Evolutionary conservation across 2,888 invertebrate genomes (phyloP).

Genomic region (Barypeithes pellucidus): DNA sequence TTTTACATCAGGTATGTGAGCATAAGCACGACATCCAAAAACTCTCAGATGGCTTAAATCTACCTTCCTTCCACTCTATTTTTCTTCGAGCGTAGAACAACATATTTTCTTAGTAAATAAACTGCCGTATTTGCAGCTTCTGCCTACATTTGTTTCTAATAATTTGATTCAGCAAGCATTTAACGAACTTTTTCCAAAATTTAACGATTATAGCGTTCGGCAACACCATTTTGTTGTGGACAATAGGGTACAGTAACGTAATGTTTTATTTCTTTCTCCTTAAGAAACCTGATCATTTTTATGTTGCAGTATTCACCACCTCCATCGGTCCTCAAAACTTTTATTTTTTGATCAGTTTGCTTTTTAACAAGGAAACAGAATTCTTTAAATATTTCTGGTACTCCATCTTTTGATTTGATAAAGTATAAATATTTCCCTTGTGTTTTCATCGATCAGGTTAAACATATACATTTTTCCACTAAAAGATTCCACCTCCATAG

Average conservation of each 20-base stretch:
- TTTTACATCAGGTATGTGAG: slow-evolving; percentile 33
- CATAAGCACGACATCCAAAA: slow-evolving; percentile 7
- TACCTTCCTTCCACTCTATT: slow-evolving; percentile 34
- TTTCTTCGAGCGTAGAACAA: slow-evolving; percentile 46
- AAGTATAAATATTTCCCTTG: slow-evolving; percentile 51
- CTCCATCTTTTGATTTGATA: slow-evolving; percentile 48
- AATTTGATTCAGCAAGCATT: slow-evolving; percentile 39
- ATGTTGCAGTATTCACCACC: slow-evolving; percentile 45
- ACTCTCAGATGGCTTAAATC: slow-evolving; percentile 34
- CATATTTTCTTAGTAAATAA: slow-evolving; percentile 41
- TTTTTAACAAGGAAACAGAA: slow-evolving; percentile 45
- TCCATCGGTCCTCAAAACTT: slow-evolving; percentile 45
- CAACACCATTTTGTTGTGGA: slow-evolving; percentile 50
- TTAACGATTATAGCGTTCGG: slow-evolving; percentile 48
- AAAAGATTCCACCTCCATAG: slow-evolving; percentile 50
- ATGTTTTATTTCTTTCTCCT: slow-evolving; percentile 36
- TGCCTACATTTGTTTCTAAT: slow-evolving; percentile 45
- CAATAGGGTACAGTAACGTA: slow-evolving; percentile 40
- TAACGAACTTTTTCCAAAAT: slow-evolving; percentile 46
- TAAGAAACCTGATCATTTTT: slow-evolving; percentile 30
- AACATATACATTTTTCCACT: slow-evolving; percentile 45
- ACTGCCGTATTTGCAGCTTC: slow-evolving; percentile 50
- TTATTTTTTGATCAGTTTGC: slow-evolving; percentile 41
- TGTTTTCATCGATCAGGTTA: slow-evolving; percentile 50
- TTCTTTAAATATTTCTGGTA: slow-evolving; percentile 40